phyloP scores from a whole-genome alignment of 2,113 vertebrate genomes.

The Proteles cristata region DNA sequence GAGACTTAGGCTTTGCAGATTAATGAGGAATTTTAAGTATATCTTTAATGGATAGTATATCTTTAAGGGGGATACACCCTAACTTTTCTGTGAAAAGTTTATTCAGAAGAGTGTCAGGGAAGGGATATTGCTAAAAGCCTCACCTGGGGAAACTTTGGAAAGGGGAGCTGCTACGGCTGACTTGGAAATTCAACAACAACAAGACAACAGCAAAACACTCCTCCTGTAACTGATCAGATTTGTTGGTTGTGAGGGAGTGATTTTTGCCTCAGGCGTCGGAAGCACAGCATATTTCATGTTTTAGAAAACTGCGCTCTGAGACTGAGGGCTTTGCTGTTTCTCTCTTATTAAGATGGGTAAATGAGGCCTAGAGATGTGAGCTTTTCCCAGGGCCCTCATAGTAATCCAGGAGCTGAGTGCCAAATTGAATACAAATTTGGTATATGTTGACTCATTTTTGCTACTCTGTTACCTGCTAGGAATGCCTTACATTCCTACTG shows the following conservation, averaged over 20 bases:
- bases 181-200: neutral
- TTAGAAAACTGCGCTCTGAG: neutral
- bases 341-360: conserved; percentile 16
- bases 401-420: neutral
- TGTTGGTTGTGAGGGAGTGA: conserved; percentile 18
- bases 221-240: neutral
- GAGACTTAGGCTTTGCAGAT: conserved; percentile 24
- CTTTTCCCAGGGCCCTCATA: neutral
- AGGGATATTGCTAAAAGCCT: conserved; percentile 29
- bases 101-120: conserved; percentile 1
- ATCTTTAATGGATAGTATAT: neutral
- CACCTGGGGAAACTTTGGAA: neutral
- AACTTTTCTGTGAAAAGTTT: conserved; percentile 14
- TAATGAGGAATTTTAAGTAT: conserved; percentile 18
- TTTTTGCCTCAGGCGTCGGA: conserved; percentile 37
- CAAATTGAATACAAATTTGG: neutral
- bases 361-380: neutral
- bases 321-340: conserved; percentile 14
- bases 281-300: conserved; percentile 21
- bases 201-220: neutral
- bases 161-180: neutral
- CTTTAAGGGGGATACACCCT: neutral
- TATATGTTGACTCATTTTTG: conserved; percentile 28
- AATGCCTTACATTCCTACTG: conserved; percentile 10
- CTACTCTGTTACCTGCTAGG: neutral